Conservation (phyloP, 2,797 vertebrate genomes). For the Manis pentadactyla region DNA sequence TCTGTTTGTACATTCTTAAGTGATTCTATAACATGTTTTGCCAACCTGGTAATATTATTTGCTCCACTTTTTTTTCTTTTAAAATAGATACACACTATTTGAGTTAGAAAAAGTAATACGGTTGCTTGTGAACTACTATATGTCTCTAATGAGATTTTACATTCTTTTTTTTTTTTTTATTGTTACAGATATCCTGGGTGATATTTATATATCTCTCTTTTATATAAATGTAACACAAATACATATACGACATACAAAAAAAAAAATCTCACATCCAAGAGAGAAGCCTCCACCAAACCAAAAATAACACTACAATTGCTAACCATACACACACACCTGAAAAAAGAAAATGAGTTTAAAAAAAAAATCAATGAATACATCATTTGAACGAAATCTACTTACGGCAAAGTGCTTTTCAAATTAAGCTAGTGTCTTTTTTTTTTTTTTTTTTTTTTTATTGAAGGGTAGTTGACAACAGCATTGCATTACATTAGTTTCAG, state of each 20-base stretch:
- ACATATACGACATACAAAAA: background rate
- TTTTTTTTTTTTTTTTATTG: no score
- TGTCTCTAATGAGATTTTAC: background rate
- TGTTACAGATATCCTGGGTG: conserved; percentile 45
- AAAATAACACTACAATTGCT: conserved; percentile 21
- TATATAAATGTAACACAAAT: background rate
- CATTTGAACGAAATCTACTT: conserved; percentile 43
- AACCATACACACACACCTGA: background rate
- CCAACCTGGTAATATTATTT: background rate
- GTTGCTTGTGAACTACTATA: background rate
- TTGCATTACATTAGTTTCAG: no score
- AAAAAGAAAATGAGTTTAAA: background rate
- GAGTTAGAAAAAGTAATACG: background rate
- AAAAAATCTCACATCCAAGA: background rate
- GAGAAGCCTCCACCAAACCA: background rate
- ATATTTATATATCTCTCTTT: background rate
- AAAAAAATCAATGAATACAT: background rate
- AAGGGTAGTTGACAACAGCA: no score
- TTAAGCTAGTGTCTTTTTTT: conserved; percentile 51
- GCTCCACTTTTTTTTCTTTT: conserved; percentile 43
- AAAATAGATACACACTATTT: background rate
- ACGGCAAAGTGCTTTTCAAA: conserved; percentile 55
- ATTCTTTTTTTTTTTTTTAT: no score
- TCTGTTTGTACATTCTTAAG: background rate
- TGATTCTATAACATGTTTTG: conserved; percentile 51